Evolutionary conservation across 2,113 vertebrate species (phyloP).

Genomic region (Nasalis larvatus): DNA sequence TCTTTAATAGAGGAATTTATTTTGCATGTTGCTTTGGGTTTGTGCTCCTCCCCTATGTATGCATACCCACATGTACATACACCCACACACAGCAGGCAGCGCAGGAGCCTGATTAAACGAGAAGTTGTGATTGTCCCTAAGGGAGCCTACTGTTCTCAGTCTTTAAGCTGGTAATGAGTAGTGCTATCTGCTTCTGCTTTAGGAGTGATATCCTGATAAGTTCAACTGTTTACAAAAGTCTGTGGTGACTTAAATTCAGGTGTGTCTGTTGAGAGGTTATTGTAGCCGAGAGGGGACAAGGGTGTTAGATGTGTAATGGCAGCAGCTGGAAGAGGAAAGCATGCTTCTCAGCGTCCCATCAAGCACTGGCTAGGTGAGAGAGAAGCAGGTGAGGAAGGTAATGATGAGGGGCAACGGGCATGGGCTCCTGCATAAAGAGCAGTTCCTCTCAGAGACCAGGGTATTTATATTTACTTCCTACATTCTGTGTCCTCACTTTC

Average conservation of each 20-base stretch:
- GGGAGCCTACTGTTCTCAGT: background rate
- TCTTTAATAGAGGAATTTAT: slow-evolving; percentile 1
- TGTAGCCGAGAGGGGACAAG: background rate
- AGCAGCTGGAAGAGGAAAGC: background rate
- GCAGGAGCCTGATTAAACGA: background rate
- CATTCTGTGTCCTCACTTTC: background rate
- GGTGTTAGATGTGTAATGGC: background rate
- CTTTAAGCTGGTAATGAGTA: background rate
- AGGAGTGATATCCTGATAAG: background rate
- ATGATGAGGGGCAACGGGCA: fast-evolving
- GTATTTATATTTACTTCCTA: background rate
- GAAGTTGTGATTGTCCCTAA: background rate
- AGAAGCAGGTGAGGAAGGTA: background rate
- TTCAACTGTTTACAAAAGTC: background rate
- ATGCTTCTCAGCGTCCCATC: background rate
- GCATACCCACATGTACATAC: fast-evolving
- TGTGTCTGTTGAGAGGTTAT: background rate
- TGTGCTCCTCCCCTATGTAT: fast-evolving
- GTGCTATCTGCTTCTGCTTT: background rate
- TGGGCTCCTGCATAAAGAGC: background rate
- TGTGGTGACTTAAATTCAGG: background rate
- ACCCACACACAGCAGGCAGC: background rate
- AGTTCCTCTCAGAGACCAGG: background rate
- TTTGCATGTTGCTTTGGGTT: background rate
- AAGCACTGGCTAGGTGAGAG: background rate